phyloP scores from a whole-genome alignment of 37 sponge, comb jelly and placozoan species.

The Chondrilla cf. caribensis region DNA sequence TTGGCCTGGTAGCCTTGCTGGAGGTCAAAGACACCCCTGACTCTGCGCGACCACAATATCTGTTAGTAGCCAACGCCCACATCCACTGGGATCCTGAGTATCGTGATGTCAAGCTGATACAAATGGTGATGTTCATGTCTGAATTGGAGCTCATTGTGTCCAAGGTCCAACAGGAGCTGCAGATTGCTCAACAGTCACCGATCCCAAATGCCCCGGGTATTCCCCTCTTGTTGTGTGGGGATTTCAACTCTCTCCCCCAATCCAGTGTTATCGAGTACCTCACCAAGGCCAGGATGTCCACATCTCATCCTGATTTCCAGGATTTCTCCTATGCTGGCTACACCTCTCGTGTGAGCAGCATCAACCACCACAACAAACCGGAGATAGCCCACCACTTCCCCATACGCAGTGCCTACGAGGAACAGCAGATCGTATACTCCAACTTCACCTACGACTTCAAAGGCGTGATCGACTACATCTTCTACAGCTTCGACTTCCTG shows the following conservation, averaged over 20 bases:
- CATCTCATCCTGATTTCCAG: conserved; percentile 77
- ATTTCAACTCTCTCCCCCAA: conserved; percentile 96
- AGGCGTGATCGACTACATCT: conserved; percentile 93
- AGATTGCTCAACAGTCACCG: conserved; percentile 54
- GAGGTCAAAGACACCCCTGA: conserved; percentile 45
- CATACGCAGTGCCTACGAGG: conserved; percentile 66
- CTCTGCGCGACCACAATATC: conserved; percentile 34
- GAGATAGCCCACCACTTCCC: conserved; percentile 83
- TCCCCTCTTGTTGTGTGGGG: conserved; percentile 86
- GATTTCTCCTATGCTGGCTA: conserved; percentile 80
- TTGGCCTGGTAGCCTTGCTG: conserved; percentile 78
- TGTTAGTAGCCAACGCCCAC: conserved; percentile 92
- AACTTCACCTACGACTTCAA: conserved; percentile 97
- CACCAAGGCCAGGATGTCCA: conserved; percentile 58
- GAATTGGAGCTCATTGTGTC: conserved; percentile 58
- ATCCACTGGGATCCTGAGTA: conserved; percentile 99
- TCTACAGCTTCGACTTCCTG: conserved; percentile 73
- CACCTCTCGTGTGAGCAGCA: conserved; percentile 45
- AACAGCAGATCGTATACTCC: conserved; percentile 64
- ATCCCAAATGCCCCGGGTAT: conserved; percentile 68
- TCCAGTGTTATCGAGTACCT: conserved; percentile 93
- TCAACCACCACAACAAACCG: conserved; percentile 37
- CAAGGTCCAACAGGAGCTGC: conserved; percentile 57
- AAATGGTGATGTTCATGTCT: conserved; percentile 77
- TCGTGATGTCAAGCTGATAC: conserved; percentile 93